Evolutionary conservation across 2,113 vertebrate species (phyloP), one percentile per base, ranked within the genome.

Genomic region (Lampris incognitus): DNA sequence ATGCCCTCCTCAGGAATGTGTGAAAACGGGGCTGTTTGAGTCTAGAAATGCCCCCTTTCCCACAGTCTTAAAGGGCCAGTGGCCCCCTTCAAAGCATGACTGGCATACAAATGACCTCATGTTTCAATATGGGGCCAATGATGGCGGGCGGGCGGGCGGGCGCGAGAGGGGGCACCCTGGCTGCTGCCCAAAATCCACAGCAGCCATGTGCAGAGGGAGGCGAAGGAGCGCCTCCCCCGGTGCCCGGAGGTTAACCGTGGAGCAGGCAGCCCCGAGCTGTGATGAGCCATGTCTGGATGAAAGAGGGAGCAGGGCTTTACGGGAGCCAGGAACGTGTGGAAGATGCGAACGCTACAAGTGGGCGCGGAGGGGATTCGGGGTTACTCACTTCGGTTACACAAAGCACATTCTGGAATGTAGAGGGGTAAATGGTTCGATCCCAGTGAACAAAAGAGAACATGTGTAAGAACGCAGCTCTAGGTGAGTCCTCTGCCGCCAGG

Each of bases 1-100:
- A 91, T 93, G 93, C 88, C 88, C 89, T 92, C 81, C 83, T 89
- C 90, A 89, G 92, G 94, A 94, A 94, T 93, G 92, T 92, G 92
- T 92, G 91, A 92, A 93, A 92, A 91, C 39, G 62, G 82, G 89
- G 77, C 89, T 79, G 89, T 84, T 90, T 84, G 41, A 69, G 66
- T 24, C 70, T 4, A 74, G 74, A 81, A 87, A 82, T 89, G 78
- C 87, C 87, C 87, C 74, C 84, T 85, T 92, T 92, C 90, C 88
- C 91, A 92, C 90, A 92, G 79, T 88, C 85, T 89, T 87, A 83
- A 83, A 85, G 83, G 85, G 72, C 73, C 79, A 86, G 85, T 56
- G 49, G 68, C 84, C 85, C 78, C 62, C 57, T 8, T 2, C 62
- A 10, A 65, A 78, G 66, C 92, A 88, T 84, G 88, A 88, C 87